Conservation (phyloP, 2,888 invertebrate species). For the Ichneumon xanthorius region DNA sequence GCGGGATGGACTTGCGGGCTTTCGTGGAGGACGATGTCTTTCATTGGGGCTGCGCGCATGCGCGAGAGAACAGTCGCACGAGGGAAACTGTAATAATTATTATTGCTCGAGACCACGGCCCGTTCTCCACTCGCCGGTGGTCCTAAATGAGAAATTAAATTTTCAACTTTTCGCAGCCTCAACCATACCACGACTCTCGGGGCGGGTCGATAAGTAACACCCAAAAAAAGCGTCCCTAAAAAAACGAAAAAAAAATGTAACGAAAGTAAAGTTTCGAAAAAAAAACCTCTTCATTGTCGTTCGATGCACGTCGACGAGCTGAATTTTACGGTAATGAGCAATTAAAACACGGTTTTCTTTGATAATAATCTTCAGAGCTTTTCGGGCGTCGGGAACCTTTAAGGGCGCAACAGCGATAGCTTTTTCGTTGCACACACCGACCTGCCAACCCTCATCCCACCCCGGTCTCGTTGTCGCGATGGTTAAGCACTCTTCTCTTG, state of each 20-base stretch:
- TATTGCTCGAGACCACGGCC: slow-evolving; percentile 13
- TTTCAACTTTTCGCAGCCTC: slow-evolving; percentile 35
- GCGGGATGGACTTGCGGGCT: not conserved
- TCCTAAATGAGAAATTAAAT: slow-evolving; percentile 48
- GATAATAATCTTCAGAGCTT: slow-evolving; percentile 66
- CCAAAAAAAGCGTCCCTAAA: not conserved
- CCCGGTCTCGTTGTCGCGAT: slow-evolving; percentile 31
- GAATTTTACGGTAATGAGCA: slow-evolving; percentile 65
- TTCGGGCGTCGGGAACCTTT: slow-evolving; percentile 31
- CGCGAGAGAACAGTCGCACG: not conserved
- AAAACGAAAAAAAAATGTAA: slow-evolving; percentile 1
- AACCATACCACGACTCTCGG: not conserved
- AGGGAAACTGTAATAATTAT: slow-evolving; percentile 6
- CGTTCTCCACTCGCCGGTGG: slow-evolving; percentile 11
- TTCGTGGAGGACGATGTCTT: not conserved
- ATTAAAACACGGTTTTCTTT: slow-evolving; percentile 61
- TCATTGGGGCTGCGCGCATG: no score
- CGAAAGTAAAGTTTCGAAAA: slow-evolving; percentile 13
- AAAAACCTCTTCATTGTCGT: not conserved
- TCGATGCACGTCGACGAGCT: slow-evolving; percentile 23
- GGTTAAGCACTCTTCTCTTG: slow-evolving; percentile 33
- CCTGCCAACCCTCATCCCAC: slow-evolving; percentile 31
- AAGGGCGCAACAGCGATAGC: slow-evolving; percentile 42
- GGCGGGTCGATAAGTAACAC: slow-evolving; percentile 11
- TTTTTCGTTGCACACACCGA: slow-evolving; percentile 64